Evolutionary conservation across 1,140 invertebrate genomes (phyloP), one percentile per base, ranked within the genome.

Genomic region (Neuroterus valhalla): DNA sequence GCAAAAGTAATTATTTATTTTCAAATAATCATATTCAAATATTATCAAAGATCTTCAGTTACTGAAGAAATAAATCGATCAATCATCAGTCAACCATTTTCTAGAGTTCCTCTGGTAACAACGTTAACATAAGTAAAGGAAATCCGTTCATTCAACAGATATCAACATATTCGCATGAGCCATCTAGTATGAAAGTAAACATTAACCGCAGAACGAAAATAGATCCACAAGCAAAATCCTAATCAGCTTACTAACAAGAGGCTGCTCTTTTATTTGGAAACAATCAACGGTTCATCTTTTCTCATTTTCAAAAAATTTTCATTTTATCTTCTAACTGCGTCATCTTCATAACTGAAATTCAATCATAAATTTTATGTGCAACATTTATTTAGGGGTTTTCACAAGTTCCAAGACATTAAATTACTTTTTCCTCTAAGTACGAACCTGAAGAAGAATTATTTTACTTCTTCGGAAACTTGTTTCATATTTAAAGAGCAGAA

Each of bases 1-100:
- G 98, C 98, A 66, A 98, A 97, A 94, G 97, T 98, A 91, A 87
- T 71, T 73, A 69, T 48, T 50, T 45, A 38, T 38, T 38, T 38
- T 5, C 3, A 38, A 8, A 38, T 38, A 38, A 38, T 38, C 6
- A 5, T 38, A 38, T 38, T 38, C 10, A 38, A 10, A 38, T 38
- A 0, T 38, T 38, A 38, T 38, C 1, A 8, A 38, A 38, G 0
- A 38, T 38, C 31, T 38, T 5, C 6, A 38, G 5, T 38, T 38
- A 10, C 10, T 38, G 0, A 38, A 38, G 4, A 8, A 8, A 10
- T 52, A 0, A 14, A 52, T 52, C 23, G 23, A 52, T 52, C 12
- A 21, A 52, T 2, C 21, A 2, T 19, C 8, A 50, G 19, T 50
- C 10, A n/a, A 52, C 23, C 23, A 52, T 23, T 52, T 26, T 52